phyloP scores from a whole-genome alignment of 2,888 invertebrate genomes.

The Pristionchus arcanus region DNA sequence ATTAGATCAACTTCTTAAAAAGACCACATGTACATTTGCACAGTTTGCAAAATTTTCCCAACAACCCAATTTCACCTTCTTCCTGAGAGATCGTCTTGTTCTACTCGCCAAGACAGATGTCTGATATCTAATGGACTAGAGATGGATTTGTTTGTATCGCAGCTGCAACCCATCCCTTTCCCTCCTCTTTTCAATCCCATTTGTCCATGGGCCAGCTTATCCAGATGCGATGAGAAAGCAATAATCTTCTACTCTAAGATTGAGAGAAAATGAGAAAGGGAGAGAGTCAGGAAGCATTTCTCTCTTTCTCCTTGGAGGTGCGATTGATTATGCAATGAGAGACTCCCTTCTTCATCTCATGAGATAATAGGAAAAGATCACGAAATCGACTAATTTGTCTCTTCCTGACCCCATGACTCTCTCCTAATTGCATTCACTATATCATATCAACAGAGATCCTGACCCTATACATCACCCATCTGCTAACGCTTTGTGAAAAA shows the following conservation, averaged over 20 bases:
- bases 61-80: no score
- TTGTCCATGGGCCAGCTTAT: conserved; percentile 27
- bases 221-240: neutral
- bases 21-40: no score
- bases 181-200: conserved; percentile 32
- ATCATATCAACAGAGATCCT: neutral
- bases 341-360: neutral
- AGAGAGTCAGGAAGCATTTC: neutral
- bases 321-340: conserved; percentile 44
- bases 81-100: no score
- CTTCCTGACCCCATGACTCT: neutral
- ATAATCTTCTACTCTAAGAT: neutral
- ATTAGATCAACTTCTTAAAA: no score
- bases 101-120: neutral
- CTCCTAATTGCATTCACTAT: neutral
- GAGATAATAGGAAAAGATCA: conserved; percentile 19
- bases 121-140: conserved; percentile 37
- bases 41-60: no score
- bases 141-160: conserved; percentile 30
- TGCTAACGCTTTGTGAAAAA: neutral
- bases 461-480: no score
- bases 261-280: neutral
- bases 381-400: neutral
- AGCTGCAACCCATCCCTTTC: conserved; percentile 44
- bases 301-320: neutral